phyloP scores from a whole-genome alignment of 2,113 vertebrate genomes.

The Cnemophilus loriae region DNA sequence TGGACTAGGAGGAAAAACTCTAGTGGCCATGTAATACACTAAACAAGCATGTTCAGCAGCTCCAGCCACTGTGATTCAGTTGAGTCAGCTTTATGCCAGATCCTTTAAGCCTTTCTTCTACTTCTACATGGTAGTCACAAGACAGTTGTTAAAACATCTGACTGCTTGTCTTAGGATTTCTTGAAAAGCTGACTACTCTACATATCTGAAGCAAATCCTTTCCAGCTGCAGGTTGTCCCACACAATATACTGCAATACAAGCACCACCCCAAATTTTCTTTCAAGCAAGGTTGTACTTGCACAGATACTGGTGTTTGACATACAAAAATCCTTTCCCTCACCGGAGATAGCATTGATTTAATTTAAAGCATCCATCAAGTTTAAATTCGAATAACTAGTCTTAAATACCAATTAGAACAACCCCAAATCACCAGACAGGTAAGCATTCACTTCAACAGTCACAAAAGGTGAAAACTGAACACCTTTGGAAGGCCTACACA shows the following conservation, averaged over 20 bases:
- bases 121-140: neutral
- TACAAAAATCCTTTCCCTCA: neutral
- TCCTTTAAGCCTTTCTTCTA: neutral
- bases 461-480: accelerated
- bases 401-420: neutral
- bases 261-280: neutral
- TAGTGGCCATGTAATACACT: accelerated
- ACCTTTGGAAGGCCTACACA: neutral
- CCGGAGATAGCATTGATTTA: neutral
- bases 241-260: neutral
- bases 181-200: neutral
- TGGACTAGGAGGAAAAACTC: neutral
- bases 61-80: neutral
- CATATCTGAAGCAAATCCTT: neutral
- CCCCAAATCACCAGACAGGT: neutral
- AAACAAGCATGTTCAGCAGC: neutral
- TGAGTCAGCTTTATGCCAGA: neutral
- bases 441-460: neutral
- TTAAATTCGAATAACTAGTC: neutral
- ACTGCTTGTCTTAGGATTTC: neutral
- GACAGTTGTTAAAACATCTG: neutral
- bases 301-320: neutral
- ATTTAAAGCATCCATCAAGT: neutral
- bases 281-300: neutral
- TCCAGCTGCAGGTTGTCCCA: neutral